Percentiles rank a stretch among this genome's conserved stretches.
Conservation (phyloP, 2,888 invertebrate species). For the Sinohyriopsis cumingii region DNA sequence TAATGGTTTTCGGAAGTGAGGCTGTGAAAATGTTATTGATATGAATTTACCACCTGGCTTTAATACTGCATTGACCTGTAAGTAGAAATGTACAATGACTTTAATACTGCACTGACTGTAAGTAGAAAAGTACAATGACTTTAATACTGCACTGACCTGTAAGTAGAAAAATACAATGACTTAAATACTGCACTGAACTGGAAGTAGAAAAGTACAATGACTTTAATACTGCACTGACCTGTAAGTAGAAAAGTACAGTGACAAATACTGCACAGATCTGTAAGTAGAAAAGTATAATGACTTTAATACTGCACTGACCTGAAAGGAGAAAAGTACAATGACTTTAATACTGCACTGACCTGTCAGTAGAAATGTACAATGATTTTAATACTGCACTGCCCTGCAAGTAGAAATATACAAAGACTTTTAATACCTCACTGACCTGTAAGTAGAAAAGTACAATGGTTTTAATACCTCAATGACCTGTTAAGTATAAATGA, state of each 20-base stretch:
- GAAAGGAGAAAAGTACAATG: constrained; percentile 3
- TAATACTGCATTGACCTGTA: constrained; percentile 25
- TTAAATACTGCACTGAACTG: constrained; percentile 26
- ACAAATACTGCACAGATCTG: no score
- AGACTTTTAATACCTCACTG: no score
- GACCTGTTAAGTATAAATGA: constrained; percentile 25
- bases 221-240: no score
- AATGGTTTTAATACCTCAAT: constrained; percentile 15
- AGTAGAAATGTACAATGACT: neutral
- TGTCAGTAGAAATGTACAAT: constrained; percentile 9
- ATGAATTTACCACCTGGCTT: constrained; percentile 36
- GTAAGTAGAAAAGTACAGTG: no score
- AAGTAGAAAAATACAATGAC: neutral
- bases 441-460: no score
- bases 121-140: no score
- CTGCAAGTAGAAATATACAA: no score
- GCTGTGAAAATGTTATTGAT: constrained; percentile 39
- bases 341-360: constrained; percentile 24
- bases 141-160: no score
- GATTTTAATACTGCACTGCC: no score
- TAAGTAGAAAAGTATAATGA: neutral
- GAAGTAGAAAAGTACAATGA: constrained; percentile 1
- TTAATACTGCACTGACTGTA: no score
- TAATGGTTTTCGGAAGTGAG: constrained; percentile 32
- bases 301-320: constrained; percentile 26